phyloP scores from a whole-genome alignment of 2,797 vertebrate species.

The Nyctibius grandis region DNA sequence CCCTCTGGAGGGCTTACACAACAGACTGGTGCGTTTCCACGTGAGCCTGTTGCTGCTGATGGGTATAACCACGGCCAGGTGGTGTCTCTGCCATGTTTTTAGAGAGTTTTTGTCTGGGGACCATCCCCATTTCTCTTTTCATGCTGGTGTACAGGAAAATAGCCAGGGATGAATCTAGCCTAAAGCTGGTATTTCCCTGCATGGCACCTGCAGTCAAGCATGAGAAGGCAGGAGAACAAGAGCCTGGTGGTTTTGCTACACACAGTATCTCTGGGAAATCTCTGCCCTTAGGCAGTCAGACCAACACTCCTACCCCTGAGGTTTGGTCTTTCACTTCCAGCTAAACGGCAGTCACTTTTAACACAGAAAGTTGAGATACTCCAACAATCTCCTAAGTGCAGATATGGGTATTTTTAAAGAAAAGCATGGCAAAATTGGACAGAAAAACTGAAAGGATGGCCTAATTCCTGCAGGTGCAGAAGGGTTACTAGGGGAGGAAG shows the following conservation, averaged over 20 bases:
- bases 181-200: neutral
- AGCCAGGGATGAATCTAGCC: neutral
- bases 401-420: neutral
- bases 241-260: neutral
- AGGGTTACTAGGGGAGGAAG: neutral
- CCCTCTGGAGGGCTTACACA: neutral
- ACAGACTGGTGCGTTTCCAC: neutral
- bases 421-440: neutral
- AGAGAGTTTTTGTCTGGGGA: neutral
- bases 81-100: neutral
- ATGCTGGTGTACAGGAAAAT: neutral
- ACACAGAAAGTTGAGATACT: neutral
- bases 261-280: neutral
- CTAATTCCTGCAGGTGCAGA: neutral
- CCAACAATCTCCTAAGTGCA: neutral
- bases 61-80: neutral
- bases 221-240: neutral
- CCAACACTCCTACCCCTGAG: neutral
- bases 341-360: neutral
- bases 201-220: too few species aligned
- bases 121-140: accelerated
- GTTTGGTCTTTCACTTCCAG: neutral
- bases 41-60: neutral
- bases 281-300: neutral
- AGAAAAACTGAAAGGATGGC: neutral